Evolutionary conservation across 2,888 invertebrate species (phyloP).

Genomic region (Siphonodentalium dalli): DNA sequence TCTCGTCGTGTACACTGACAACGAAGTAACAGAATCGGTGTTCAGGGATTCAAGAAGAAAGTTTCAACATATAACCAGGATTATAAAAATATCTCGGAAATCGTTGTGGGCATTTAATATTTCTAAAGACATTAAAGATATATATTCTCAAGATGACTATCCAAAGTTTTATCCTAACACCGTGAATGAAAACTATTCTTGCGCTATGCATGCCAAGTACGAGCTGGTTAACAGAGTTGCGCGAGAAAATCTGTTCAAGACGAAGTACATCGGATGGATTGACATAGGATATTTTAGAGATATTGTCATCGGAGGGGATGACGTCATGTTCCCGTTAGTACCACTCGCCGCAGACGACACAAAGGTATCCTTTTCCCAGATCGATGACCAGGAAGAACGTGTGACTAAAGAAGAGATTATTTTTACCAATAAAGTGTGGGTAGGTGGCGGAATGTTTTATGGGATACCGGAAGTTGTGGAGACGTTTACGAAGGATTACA

Average conservation of each 20-base stretch:
- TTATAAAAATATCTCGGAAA: constrained; percentile 30
- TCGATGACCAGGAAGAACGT: constrained; percentile 10
- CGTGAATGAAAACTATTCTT: constrained; percentile 49
- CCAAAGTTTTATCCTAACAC: constrained; percentile 52
- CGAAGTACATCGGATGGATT: constrained; percentile 52
- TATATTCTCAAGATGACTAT: constrained; percentile 43
- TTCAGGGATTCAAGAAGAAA: constrained; percentile 33
- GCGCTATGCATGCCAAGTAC: constrained; percentile 58
- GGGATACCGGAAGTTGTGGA: constrained; percentile 40
- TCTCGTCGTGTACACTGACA: constrained; percentile 45
- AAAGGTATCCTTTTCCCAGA: constrained; percentile 24
- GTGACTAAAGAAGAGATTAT: constrained; percentile 36
- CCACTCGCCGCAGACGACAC: constrained; percentile 34
- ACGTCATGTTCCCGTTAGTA: constrained; percentile 26
- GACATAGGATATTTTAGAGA: constrained; percentile 52
- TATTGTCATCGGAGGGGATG: too few relatives aligned
- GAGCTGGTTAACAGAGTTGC: constrained; percentile 46
- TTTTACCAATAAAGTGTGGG: constrained; percentile 38
- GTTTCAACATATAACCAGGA: constrained; percentile 32
- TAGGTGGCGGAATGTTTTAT: constrained; percentile 52
- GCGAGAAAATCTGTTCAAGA: constrained; percentile 37
- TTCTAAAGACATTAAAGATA: constrained; percentile 32
- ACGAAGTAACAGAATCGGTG: constrained; percentile 26
- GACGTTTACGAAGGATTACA: constrained; percentile 43
- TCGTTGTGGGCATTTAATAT: constrained; percentile 45